Evolutionary conservation across 2,888 invertebrate species (phyloP), one percentile per base, ranked within the genome.

Genomic region (Xylota segnis): DNA sequence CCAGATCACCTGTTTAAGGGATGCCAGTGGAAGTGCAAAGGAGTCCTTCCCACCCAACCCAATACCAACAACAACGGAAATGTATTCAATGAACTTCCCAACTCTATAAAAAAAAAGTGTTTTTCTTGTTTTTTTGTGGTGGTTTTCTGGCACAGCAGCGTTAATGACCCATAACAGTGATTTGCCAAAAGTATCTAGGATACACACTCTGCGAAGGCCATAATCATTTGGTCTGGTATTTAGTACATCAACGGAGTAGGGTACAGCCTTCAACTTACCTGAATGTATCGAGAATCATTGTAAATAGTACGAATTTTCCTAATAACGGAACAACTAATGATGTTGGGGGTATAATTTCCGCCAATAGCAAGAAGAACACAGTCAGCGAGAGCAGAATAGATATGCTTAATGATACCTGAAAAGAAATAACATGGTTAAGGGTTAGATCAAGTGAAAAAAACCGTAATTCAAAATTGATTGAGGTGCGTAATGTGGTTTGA

Each of bases 221-320:
- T 5, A 43, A 12, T 18, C 32, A 50, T 34, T 65, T 34, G 0
- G 47, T 37, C 18, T 29, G 50, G 47, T n/a, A 27, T 40, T 58
- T 40, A 23, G 4, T 29, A 32, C 4, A 54, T 0, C 32, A 29
- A 79, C 27, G 72, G 59, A 54, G 40, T 75, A 71, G 29, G 40
- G n/a, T n/a, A n/a, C n/a, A n/a, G n/a, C n/a, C 47, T 43, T 40
- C n/a, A n/a, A 91, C 92, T 93, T 92, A 97, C 97, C 97, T 97
- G 94, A 98, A 96, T 83, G 98, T 98, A 93, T 98, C 98, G 90
- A 98, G 95, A 92, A 98, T 97, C 98, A 98, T 98, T 89, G 98
- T 98, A 94, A 98, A 98, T 89, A 98, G 95, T 93, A 98, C 97
- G 93, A 98, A 98, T 94, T 98, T 98, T 91, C 98, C 98, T 89